A percentile compares a stretch with the other conserved stretches of the same genome.
phyloP scores from a whole-genome alignment of 2,797 vertebrate genomes.

The Varecia variegata region DNA sequence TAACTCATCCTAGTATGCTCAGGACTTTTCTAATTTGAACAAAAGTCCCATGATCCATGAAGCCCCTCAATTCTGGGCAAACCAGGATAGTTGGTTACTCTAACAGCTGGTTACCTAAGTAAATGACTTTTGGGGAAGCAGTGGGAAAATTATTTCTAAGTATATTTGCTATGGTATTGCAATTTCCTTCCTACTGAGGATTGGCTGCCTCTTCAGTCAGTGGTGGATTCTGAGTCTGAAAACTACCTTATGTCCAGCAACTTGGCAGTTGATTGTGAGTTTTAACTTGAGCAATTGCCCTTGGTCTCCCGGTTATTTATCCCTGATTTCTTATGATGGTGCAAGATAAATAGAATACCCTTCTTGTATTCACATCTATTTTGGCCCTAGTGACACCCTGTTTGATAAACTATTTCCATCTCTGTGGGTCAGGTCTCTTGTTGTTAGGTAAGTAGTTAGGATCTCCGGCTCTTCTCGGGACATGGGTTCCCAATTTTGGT shows the following conservation, averaged over 20 bases:
- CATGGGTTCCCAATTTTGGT: too few relatives aligned
- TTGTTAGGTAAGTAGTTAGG: too few relatives aligned
- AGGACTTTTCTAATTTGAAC: background rate
- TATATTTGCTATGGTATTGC: background rate
- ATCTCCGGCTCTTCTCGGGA: too few relatives aligned
- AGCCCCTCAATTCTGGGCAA: background rate
- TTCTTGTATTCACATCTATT: background rate
- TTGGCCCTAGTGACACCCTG: background rate
- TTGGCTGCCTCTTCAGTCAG: background rate
- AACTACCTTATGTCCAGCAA: background rate
- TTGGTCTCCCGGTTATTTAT: background rate
- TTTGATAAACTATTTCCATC: background rate
- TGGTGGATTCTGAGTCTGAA: background rate
- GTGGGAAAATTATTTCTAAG: background rate
- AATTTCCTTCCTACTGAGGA: background rate
- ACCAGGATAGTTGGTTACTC: background rate
- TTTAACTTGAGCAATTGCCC: background rate
- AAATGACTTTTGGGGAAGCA: background rate
- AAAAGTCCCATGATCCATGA: background rate
- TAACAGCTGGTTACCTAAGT: background rate
- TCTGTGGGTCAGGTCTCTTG: background rate
- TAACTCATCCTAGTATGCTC: background rate
- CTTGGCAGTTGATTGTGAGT: background rate
- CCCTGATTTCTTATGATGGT: background rate
- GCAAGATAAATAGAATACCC: background rate